Evolutionary conservation across 2,888 invertebrate species (phyloP), one percentile per base, ranked within the genome.

Genomic region (Microplitis manilae): DNA sequence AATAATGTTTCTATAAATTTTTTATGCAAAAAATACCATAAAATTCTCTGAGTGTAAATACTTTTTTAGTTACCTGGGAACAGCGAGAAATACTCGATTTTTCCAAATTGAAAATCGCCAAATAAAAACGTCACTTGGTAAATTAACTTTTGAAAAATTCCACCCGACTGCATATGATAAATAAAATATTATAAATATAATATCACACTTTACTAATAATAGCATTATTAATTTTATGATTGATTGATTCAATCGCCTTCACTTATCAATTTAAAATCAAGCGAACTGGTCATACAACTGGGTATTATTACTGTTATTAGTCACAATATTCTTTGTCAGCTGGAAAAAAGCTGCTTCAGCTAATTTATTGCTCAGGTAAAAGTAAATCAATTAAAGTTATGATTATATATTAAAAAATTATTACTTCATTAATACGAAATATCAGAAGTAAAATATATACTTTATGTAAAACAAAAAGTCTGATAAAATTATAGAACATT

Each of bases 21-120:
- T 30, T 30, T 2, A 30, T 30, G 30, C 2, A 30, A 30, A 4
- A 30, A 30, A 4, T 30, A 30, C 30, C 30, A 4, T 30, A 30
- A 30, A 30, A n/a, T 72, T 84, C 85, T 40, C 82, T 61, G 50
- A 85, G 85, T 67, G 86, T 85, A 70, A 9, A 9, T 50, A 50
- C 13, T 50, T 20, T 40, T 64, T 30, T 2, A 30, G 2, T 30
- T 83, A 82, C 82, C 90, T 84, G 2, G 91, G 90, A 72, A 91
- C 82, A 1, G 90, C 87, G 15, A 91, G 80, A 84, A 90, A 91
- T 6, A 88, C 91, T 60, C 89, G 87, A 78, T 89, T 90, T 80
- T 87, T 87, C 84, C 89, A 90, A 9, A 90, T 83, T 0, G 88
- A 86, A 30, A 91, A 87, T 82, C 89, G 90, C 75, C 89, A 88